Conservation (phyloP, 2,797 vertebrate species). For the Enteromius trimaculatus region DNA sequence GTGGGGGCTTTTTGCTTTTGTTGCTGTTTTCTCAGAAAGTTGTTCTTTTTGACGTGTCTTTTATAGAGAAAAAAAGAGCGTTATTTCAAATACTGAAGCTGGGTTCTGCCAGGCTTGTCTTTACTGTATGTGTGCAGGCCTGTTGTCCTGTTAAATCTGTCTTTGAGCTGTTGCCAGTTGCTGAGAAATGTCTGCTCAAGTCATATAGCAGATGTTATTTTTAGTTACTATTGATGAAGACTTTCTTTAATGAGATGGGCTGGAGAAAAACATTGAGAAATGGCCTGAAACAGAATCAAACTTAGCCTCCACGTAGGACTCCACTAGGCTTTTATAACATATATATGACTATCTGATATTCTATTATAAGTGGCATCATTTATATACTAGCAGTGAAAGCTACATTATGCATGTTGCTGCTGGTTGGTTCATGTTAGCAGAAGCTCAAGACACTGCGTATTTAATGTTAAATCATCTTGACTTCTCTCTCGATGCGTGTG, state of each 20-base stretch:
- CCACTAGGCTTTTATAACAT: not conserved
- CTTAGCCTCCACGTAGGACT: not conserved
- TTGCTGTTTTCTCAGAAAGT: conserved; percentile 1
- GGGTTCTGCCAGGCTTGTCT: not conserved
- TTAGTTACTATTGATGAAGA: conserved; percentile 20
- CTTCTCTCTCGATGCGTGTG: not conserved
- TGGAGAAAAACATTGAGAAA: not conserved
- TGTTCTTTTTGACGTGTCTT: not conserved
- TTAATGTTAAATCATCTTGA: conserved; percentile 4
- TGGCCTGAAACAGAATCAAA: not conserved
- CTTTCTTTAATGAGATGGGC: conserved; percentile 3
- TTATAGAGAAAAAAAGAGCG: not conserved
- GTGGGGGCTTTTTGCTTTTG: not conserved
- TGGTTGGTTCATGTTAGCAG: conserved; percentile 7
- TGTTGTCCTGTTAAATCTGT: conserved; percentile 6
- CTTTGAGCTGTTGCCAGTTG: conserved; percentile 14
- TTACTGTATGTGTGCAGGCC: not conserved
- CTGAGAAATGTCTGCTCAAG: conserved; percentile 1
- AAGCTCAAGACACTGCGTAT: not conserved
- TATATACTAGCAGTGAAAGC: not conserved
- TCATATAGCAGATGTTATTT: conserved; percentile 25
- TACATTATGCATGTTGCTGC: not conserved
- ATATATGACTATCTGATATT: not conserved
- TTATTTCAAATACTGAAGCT: not conserved
- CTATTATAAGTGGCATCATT: not conserved